Evolutionary conservation across 2,888 invertebrate genomes (phyloP), one percentile per base, ranked within the genome.

Genomic region (Drosophila subsilvestris): DNA sequence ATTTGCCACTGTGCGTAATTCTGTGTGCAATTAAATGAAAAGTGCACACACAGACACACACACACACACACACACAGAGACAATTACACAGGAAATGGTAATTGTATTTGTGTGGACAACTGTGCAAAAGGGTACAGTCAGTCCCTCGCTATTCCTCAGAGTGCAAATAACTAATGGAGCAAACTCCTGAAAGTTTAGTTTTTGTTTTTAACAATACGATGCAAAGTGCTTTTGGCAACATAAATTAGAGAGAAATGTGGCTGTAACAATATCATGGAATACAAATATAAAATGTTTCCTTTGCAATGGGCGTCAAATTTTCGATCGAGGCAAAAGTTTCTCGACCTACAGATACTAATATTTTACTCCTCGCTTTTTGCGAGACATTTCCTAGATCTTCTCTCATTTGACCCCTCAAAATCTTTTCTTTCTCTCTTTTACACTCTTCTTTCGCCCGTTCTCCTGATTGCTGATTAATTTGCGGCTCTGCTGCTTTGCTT

Each of bases 11-110:
- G 50, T 55, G 53, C 37, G 54, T 79, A 72, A 70, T 37, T 37
- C 72, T 63, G 76, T 67, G 82, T 66, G 89, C 89, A 89, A 87
- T 83, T 83, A 89, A 89, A 86, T 83, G 88, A 87, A 89, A 83
- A 85, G 76, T 85, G 88, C 75, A 89, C 69, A 82, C 61, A 66
- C 14, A 5, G 4, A 3, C 32, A 37, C 14, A 14, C 32, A 37
- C 14, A 14, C 75, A 89, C 69, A 82, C 61, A 66, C 14, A 5
- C 4, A 3, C 32, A 37, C 14, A 14, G n/a, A n/a, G n/a, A n/a
- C 14, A 14, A 69, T 72, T 76, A 75, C 74, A 79, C 67, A 67
- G 63, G 66, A 87, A 78, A 89, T 68, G 75, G 67, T 78, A 75
- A 80, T 88, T 88, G 81, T 86, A 66, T 84, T 75, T 86, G 67